Conservation (phyloP, 2,888 invertebrate species). For the Mesorhabditis spiculigera region DNA sequence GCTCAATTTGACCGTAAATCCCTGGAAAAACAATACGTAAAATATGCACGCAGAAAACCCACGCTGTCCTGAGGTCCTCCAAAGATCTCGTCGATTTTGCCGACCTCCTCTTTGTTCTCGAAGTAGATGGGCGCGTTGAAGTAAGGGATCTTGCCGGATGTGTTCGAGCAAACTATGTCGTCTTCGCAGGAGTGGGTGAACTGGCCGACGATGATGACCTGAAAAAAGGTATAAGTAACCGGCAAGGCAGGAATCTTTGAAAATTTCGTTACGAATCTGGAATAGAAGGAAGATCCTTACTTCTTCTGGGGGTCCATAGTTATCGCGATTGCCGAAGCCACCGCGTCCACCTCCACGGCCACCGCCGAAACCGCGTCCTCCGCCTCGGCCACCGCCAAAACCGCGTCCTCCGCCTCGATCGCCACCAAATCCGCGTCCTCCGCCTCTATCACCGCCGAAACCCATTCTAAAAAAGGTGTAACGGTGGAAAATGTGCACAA, state of each 20-base stretch:
- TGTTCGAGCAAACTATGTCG: slow-evolving; percentile 84
- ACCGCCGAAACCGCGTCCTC: slow-evolving; percentile 19
- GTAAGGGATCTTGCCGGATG: slow-evolving; percentile 85
- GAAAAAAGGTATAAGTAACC: not conserved
- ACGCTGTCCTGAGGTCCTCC: slow-evolving; percentile 87
- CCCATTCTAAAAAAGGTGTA: not conserved
- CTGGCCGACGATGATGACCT: slow-evolving; percentile 71
- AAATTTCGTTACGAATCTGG: not conserved
- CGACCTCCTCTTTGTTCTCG: slow-evolving; percentile 92
- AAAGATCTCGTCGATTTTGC: slow-evolving; percentile 98
- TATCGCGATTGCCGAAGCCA: slow-evolving; percentile 35
- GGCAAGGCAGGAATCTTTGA: not conserved
- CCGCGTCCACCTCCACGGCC: slow-evolving; percentile 26
- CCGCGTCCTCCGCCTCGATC: slow-evolving; percentile 36
- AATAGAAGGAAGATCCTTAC: slow-evolving; percentile 17
- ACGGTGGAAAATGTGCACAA: too few species aligned
- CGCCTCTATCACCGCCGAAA: slow-evolving; percentile 15
- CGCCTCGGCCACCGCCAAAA: slow-evolving; percentile 27
- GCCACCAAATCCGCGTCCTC: slow-evolving; percentile 36
- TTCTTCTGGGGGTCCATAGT: slow-evolving; percentile 50
- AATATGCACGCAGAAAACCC: slow-evolving; percentile 26
- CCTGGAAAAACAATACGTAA: slow-evolving; percentile 61
- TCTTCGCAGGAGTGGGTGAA: slow-evolving; percentile 87
- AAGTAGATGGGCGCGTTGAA: slow-evolving; percentile 96
- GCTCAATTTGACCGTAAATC: slow-evolving; percentile 87